Conservation (phyloP, 2,113 vertebrate genomes). For the Ctenodactylus gundi region DNA sequence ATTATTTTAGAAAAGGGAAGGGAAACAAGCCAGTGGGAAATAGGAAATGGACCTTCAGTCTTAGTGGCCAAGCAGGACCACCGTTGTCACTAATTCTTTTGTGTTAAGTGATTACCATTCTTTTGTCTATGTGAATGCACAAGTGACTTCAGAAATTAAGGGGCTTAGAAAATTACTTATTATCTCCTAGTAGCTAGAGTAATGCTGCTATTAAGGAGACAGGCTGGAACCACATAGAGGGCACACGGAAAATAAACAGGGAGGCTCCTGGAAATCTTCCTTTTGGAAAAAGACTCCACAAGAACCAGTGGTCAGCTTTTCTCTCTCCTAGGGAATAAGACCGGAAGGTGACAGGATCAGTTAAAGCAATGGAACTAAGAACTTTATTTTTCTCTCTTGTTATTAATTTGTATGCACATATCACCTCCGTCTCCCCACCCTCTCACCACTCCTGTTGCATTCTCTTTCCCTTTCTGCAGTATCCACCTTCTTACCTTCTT, state of each 20-base stretch:
- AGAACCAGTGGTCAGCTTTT: neutral
- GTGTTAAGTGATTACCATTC: neutral
- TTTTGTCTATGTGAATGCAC: neutral
- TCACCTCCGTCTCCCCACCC: no score
- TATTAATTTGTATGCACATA: no score
- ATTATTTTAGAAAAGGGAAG: neutral
- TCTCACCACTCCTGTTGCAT: no score
- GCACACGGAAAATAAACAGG: neutral
- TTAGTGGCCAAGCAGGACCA: neutral
- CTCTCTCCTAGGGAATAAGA: neutral
- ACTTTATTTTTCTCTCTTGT: no score
- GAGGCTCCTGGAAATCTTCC: neutral
- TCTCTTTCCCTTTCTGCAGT: no score
- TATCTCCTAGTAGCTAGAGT: neutral
- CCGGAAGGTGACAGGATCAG: neutral
- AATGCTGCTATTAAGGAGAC: neutral
- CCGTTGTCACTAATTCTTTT: neutral
- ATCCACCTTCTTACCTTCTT: no score
- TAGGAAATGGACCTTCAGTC: neutral
- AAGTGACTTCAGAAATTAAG: slow-evolving; percentile 16
- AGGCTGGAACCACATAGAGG: neutral
- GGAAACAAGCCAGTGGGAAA: neutral
- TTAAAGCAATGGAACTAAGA: neutral
- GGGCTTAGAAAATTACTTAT: neutral
- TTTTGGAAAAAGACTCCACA: neutral